phyloP scores from a whole-genome alignment of 2,113 vertebrate genomes.

The Lathamus discolor region DNA sequence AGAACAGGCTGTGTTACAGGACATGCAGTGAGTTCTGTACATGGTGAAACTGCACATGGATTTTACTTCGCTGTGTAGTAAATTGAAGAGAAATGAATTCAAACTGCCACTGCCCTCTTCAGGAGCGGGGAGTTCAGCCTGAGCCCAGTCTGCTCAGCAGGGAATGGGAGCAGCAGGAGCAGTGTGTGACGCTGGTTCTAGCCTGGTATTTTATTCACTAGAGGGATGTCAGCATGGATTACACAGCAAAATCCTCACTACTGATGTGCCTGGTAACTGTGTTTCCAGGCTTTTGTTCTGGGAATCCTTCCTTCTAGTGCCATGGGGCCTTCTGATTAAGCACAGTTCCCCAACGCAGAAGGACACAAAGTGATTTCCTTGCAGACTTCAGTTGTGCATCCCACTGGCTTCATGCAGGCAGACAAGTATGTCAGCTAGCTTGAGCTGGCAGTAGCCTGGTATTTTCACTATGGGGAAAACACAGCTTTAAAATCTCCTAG shows the following conservation, averaged over 20 bases:
- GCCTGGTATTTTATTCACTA: rapidly evolving
- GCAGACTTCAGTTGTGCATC: neutral
- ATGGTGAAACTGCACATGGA: rapidly evolving
- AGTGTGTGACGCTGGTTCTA: neutral
- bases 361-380: neutral
- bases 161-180: neutral
- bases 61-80: neutral
- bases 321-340: neutral
- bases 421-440: neutral
- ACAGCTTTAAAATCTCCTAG: neutral
- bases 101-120: neutral
- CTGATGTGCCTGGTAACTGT: neutral
- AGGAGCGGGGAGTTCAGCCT: neutral
- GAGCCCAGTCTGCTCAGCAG: neutral
- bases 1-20: neutral
- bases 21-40: rapidly evolving
- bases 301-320: neutral
- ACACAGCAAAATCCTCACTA: neutral
- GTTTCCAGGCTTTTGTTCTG: neutral
- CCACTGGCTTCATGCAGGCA: neutral
- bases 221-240: neutral
- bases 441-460: neutral
- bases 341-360: neutral
- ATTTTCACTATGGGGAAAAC: neutral
- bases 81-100: neutral